These are phyloP conservation scores for Hypsibius dujardini DNA, from an alignment of 1,140 invertebrate genomes.

Conservation along the genomic window DNA sequence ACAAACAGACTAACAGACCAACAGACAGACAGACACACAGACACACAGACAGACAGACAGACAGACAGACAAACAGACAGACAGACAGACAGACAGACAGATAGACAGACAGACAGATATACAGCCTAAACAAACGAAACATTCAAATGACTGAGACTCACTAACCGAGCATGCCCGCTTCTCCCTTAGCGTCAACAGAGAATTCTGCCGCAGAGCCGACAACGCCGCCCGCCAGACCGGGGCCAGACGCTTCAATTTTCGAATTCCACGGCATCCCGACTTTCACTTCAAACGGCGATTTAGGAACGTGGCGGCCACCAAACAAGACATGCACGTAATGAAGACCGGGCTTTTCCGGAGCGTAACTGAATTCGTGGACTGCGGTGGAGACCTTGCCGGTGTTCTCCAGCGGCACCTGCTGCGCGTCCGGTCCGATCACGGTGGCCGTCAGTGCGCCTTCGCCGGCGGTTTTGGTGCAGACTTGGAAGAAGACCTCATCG, in stretches of 20 bases:
- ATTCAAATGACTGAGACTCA: slow-evolving; percentile 3
- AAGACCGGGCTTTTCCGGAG: slow-evolving; percentile 52
- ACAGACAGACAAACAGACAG: not conserved
- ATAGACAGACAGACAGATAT: not conserved
- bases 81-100: not conserved
- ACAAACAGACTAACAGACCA: no score
- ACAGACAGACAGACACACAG: no score
- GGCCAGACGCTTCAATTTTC: slow-evolving; percentile 61
- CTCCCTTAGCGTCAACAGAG: slow-evolving; percentile 75
- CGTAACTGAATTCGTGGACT: slow-evolving; percentile 52
- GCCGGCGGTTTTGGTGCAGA: slow-evolving; percentile 67
- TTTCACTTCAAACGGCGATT: slow-evolving; percentile 54
- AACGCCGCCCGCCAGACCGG: slow-evolving; percentile 61
- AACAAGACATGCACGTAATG: slow-evolving; percentile 59
- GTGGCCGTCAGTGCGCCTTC: slow-evolving; percentile 56
- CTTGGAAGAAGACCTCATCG: slow-evolving; percentile 63
- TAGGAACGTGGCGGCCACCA: slow-evolving; percentile 53
- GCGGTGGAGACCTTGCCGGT: slow-evolving; percentile 36
- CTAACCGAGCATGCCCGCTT: slow-evolving; percentile 57
- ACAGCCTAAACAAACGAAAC: no score
- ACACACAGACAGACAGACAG: no score
- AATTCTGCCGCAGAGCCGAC: slow-evolving; percentile 65
- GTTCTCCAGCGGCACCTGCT: slow-evolving; percentile 37
- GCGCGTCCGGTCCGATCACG: slow-evolving; percentile 47
- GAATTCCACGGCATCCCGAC: slow-evolving; percentile 66